Conservation (phyloP, 1,140 invertebrate genomes). For the Oncopodura yosiiana region DNA sequence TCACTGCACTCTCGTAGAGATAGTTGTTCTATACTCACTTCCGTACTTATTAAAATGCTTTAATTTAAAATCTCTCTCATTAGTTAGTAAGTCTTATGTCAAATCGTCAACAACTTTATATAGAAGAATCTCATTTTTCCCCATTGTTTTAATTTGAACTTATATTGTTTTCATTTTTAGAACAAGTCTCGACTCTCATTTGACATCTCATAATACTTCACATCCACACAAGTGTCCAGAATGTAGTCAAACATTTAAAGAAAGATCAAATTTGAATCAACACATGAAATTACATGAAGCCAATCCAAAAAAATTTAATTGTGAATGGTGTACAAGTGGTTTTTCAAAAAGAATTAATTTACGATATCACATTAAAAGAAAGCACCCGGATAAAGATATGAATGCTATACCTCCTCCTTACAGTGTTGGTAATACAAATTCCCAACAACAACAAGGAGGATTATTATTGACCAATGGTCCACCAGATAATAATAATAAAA, state of each 20-base stretch:
- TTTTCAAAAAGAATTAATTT: slow-evolving; percentile 34
- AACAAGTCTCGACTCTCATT: slow-evolving; percentile 31
- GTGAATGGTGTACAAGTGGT: slow-evolving; percentile 29
- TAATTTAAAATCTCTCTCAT: too few species aligned
- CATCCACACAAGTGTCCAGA: slow-evolving; percentile 22
- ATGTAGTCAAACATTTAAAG: slow-evolving; percentile 30
- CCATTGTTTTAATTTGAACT: too few species aligned
- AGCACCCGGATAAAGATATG: slow-evolving; percentile 17
- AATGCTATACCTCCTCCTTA: background rate
- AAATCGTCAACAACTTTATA: too few species aligned
- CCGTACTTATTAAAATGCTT: too few species aligned
- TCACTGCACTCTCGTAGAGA: too few species aligned
- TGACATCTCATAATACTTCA: slow-evolving; percentile 21
- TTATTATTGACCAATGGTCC: background rate
- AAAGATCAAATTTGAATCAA: slow-evolving; percentile 24
- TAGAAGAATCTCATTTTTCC: too few species aligned
- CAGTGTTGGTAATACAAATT: background rate
- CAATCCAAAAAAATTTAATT: slow-evolving; percentile 31
- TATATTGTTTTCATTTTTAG: slow-evolving; percentile 19
- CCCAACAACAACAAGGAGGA: background rate
- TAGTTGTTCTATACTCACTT: too few species aligned
- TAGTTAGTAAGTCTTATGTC: too few species aligned
- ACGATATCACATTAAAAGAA: slow-evolving; percentile 31
- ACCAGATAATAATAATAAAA: slow-evolving; percentile 1
- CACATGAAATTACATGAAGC: slow-evolving; percentile 29